Conservation (phyloP, 1,140 invertebrate genomes). For the Camponotus vicinus region DNA sequence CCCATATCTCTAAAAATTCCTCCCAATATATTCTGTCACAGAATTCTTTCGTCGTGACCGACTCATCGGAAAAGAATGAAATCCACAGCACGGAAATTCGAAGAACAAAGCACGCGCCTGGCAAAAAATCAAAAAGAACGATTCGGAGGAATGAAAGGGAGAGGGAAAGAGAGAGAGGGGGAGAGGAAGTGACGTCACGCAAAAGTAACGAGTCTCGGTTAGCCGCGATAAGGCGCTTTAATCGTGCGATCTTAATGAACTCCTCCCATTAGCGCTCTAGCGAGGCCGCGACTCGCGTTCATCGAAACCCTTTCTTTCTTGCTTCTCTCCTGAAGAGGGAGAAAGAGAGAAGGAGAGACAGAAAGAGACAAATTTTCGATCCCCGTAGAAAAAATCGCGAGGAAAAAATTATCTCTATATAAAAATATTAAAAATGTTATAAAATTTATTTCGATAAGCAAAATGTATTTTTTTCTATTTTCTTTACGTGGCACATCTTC, state of each 20-base stretch:
- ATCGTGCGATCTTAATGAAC: conserved; percentile 83
- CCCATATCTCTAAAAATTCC: background rate
- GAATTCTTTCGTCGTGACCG: background rate
- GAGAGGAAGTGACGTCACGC: conserved; percentile 81
- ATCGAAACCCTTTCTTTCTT: conserved; percentile 69
- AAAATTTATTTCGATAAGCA: background rate
- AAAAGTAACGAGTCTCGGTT: conserved; percentile 79
- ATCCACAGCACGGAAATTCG: conserved; percentile 53
- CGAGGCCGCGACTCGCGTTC: conserved; percentile 74
- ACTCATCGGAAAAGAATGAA: conserved; percentile 4
- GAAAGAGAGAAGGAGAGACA: background rate
- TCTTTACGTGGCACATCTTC: background rate
- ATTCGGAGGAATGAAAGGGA: conserved; percentile 57
- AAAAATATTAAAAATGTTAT: background rate
- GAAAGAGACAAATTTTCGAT: background rate
- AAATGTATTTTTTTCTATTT: background rate
- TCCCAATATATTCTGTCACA: background rate
- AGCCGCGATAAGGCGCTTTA: conserved; percentile 75
- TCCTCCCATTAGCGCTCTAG: conserved; percentile 78
- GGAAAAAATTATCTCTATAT: background rate
- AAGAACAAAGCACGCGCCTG: conserved; percentile 57
- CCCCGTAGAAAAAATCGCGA: too few species aligned
- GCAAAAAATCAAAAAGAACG: conserved; percentile 56
- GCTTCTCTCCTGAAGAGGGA: conserved; percentile 11
- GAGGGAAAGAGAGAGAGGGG: conserved; percentile 44